Base-by-base conservation (phyloP, 2,797 vertebrate species). In the Loriculus beryllinus region DNA sequence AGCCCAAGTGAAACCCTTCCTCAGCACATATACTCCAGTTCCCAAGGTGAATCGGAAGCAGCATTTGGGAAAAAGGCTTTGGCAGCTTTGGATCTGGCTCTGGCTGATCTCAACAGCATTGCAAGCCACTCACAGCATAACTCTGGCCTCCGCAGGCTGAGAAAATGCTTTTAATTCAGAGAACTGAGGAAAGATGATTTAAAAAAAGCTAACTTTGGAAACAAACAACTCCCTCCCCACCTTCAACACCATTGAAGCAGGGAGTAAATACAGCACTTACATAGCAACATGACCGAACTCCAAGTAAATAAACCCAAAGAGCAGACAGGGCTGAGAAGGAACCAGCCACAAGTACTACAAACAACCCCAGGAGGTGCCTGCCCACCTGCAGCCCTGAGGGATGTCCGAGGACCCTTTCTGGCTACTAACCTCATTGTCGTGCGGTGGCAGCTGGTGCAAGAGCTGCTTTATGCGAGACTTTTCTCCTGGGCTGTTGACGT, bases 381-480 rank as follows among this genome's bases (percentile, higher is more conserved):
- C 76, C 59, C 25, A 14, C 47, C 57, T 1, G 0, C 67, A 48
- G 77, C 47, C 52, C 83, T 7, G 28, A 13, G 2, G 18, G 52
- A 40, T 8, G 40, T 62, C 89, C 7, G 7, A 78, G 71, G 57
- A 52, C 56, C 45, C 84, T 56, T 45, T 67, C 49, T 16, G 72
- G 72, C 25, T 78, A 97, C 98, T 98, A 95, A 99, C 99, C 99
- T 99, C 99, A 97, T 99, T 99, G 98, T 99, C 99, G 20, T 99
- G 99, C 1, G 99, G 99, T 0, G 99, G 99, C 90, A 99, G 98
- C 97, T 99, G 99, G 95, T 99, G 99, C 74, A 99, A 97, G 68
- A 99, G 99, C 98, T 99, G 99, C 92, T 99, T 99, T 97, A 99
- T 99, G 76, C 99, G 98, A 90, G 99, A 98, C 94, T 99, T 99